phyloP scores from a whole-genome alignment of 2,888 invertebrate species.

The Synergus laeviventris region DNA sequence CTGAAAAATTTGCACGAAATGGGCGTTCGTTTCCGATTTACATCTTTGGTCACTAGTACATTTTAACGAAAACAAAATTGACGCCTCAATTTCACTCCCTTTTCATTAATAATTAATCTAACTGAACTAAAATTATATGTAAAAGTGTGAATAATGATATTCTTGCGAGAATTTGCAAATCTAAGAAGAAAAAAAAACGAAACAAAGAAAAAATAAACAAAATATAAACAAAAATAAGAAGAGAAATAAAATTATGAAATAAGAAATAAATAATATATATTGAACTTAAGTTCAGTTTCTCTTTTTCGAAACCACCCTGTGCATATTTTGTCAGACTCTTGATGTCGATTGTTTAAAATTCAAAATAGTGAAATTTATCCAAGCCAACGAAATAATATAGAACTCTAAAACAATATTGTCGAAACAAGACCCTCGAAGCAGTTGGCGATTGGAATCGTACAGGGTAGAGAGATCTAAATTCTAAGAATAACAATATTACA shows the following conservation, averaged over 20 bases:
- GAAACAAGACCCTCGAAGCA: conserved; percentile 22
- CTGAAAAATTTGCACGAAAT: conserved; percentile 33
- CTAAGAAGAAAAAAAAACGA: background rate
- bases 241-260: background rate
- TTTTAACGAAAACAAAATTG: conserved; percentile 9
- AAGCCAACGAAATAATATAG: conserved; percentile 37
- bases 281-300: conserved; percentile 18
- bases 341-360: conserved; percentile 32
- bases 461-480: conserved; percentile 29
- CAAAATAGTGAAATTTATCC: conserved; percentile 25
- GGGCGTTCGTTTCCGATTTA: conserved; percentile 24
- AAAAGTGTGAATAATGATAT: background rate
- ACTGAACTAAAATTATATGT: conserved; percentile 11
- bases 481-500: conserved; percentile 32
- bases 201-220: background rate
- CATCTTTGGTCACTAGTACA: conserved; percentile 35
- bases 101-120: background rate
- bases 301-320: conserved; percentile 33
- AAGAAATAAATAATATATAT: conserved; percentile 22
- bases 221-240: background rate
- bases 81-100: background rate
- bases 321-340: conserved; percentile 34
- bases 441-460: conserved; percentile 12
- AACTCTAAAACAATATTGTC: conserved; percentile 19
- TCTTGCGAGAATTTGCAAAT: background rate